Percentiles rank a stretch among this genome's conserved stretches.
These are phyloP conservation scores for Typhlichthys subterraneus DNA, from an alignment of 2,797 vertebrate species.

Conservation along the genomic window DNA sequence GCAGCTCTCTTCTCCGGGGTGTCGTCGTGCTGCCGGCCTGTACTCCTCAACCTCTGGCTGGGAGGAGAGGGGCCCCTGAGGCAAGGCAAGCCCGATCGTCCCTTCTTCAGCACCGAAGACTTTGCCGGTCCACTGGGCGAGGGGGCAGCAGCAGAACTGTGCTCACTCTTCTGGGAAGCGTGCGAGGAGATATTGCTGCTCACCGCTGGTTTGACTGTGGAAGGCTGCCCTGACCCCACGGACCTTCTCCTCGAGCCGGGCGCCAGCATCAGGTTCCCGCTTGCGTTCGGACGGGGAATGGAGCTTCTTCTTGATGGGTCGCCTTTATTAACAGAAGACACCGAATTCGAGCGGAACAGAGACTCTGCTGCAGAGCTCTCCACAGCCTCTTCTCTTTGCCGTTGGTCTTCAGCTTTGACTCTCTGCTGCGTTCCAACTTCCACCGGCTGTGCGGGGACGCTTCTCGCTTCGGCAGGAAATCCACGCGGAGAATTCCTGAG, in stretches of 20 bases:
- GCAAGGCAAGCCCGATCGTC: slow-evolving; percentile 24
- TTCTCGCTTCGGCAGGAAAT: slow-evolving; percentile 20
- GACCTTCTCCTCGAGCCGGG: slow-evolving; percentile 45
- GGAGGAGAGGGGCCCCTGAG: slow-evolving; percentile 36
- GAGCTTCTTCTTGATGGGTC: slow-evolving; percentile 51
- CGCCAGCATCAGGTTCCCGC: slow-evolving; percentile 23
- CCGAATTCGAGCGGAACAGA: not conserved
- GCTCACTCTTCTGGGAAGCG: slow-evolving; percentile 22
- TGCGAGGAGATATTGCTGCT: slow-evolving; percentile 12
- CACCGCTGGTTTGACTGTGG: slow-evolving; percentile 16
- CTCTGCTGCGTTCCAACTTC: slow-evolving; percentile 7
- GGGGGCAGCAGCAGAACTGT: slow-evolving; percentile 3
- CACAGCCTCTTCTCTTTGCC: slow-evolving; percentile 4
- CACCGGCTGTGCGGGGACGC: not conserved
- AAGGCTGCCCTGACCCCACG: slow-evolving; percentile 42
- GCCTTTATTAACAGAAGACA: slow-evolving; percentile 18
- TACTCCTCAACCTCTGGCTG: slow-evolving; percentile 20
- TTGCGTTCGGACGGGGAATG: slow-evolving; percentile 50
- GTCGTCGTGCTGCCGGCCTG: slow-evolving; percentile 32
- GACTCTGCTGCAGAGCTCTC: slow-evolving; percentile 9
- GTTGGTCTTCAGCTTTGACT: slow-evolving; percentile 16
- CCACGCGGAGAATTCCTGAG: slow-evolving; percentile 35
- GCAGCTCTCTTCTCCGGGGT: slow-evolving; percentile 19
- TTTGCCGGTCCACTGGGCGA: slow-evolving; percentile 21
- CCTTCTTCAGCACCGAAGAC: slow-evolving; percentile 38